Evolutionary conservation across 2,797 vertebrate genomes (phyloP), one percentile per base, ranked within the genome.

Genomic region (Scolopax rusticola): DNA sequence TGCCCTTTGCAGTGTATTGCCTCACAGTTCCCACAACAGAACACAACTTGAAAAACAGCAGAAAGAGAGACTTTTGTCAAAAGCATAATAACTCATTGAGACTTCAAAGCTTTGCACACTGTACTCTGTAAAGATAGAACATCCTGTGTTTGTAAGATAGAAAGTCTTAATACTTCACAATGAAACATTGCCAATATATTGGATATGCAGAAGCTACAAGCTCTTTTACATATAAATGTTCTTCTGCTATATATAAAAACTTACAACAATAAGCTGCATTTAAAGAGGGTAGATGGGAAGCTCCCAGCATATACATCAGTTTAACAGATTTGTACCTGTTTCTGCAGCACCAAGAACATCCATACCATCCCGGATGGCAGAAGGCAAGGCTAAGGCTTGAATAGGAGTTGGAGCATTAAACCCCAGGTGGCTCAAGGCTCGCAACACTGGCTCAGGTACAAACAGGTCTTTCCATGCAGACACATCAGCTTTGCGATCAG

Each of bases 331-430:
- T 54, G 60, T 97, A 99, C 99, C 99, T 65, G 99, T 99, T 98
- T 99, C 99, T 30, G 99, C 99, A 56, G 99, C 99, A 21, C 99
- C 99, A 60, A 99, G 98, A 84, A 99, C 96, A 90, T 99, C 99
- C 98, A 99, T 97, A 5, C 95, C 98, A 96, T 99, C 99, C 95
- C 99, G 98, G 95, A 99, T 99, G 18, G 99, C 99, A 56, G 99
- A 96, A 41, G 99, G 99, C 86, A 99, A 96, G 19, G 98, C 95
- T 80, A 99, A 98, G 50, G 99, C 99, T 97, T 99, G 99, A 93
- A 99, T 99, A 7, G 99, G 98, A 15, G 99, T 99, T 1, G 99
- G 99, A 53, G 99, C 98, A 69, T 98, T 98, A 95, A 99, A 99
- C 3, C 99, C 99, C 40, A 99, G 97, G 57, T 86, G 98, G 95